phyloP scores from a whole-genome alignment of 2,797 vertebrate genomes.

The Poeciliopsis gracilis region DNA sequence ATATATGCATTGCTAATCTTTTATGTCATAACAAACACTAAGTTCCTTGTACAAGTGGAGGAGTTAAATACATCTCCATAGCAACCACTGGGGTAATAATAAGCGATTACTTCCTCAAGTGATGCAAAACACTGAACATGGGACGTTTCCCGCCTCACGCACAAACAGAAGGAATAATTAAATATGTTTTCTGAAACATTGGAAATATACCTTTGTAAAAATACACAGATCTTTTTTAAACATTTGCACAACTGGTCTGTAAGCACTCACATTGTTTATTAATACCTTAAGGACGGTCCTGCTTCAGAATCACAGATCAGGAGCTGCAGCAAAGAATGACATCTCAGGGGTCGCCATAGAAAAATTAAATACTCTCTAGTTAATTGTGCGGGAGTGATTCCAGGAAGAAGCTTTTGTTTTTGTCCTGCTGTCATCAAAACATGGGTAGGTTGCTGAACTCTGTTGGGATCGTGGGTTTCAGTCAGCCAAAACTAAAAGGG shows the following conservation, averaged over 20 bases:
- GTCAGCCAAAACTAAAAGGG: background rate
- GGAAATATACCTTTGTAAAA: background rate
- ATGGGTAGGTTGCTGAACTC: background rate
- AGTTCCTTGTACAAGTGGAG: background rate
- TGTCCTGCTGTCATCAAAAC: background rate
- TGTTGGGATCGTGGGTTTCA: background rate
- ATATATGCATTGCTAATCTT: background rate
- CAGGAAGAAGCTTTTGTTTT: background rate
- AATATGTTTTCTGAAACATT: background rate
- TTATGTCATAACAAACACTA: background rate
- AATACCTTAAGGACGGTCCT: background rate
- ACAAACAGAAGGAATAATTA: background rate
- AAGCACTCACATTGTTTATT: background rate
- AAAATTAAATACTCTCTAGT: background rate
- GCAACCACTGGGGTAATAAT: background rate
- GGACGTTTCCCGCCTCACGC: background rate
- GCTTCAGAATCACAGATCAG: background rate
- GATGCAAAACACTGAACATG: background rate
- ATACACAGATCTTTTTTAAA: background rate
- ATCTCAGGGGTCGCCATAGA: background rate
- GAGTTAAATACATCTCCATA: background rate
- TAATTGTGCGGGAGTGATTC: background rate
- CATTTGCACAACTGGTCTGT: background rate
- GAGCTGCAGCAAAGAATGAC: background rate
- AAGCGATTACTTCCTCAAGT: background rate